A percentile compares a stretch with the other conserved stretches of the same genome.
Evolutionary conservation across 53 echinoderm and acorn worm species (phyloP).

Genomic region (Echinometra lucunter): DNA sequence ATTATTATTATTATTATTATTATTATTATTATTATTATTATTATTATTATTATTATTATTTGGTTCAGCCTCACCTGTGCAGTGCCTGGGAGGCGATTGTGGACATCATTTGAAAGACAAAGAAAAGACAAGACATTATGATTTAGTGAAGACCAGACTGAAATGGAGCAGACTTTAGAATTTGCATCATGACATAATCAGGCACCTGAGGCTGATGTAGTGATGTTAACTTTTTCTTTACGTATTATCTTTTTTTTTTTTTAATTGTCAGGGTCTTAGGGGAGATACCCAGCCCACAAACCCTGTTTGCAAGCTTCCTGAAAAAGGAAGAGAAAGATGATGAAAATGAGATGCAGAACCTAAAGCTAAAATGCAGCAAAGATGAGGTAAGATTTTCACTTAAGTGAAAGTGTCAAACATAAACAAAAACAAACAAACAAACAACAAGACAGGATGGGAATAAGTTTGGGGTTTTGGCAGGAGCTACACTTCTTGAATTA

Average conservation of each 20-base stretch:
- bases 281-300: slow-evolving; percentile 33
- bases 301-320: slow-evolving; percentile 24
- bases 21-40: too few species aligned
- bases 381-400: slow-evolving; percentile 31
- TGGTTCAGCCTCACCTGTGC: too few species aligned
- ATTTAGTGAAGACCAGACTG: too few species aligned
- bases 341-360: not conserved
- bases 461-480: too few species aligned
- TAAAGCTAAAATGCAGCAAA: slow-evolving; percentile 49
- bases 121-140: too few species aligned
- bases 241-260: not conserved
- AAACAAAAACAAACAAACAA: not conserved
- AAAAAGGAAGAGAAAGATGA: not conserved
- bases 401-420: not conserved
- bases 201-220: not conserved
- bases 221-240: not conserved
- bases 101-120: too few species aligned
- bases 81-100: too few species aligned
- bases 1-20: too few species aligned
- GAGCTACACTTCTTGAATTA: too few species aligned
- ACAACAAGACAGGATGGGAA: too few species aligned
- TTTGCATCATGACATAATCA: not conserved
- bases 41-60: too few species aligned
- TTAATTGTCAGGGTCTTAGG: not conserved
- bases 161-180: too few species aligned